Conservation (phyloP, 2,888 invertebrate species). For the Lepidocyrtinus sp. region DNA sequence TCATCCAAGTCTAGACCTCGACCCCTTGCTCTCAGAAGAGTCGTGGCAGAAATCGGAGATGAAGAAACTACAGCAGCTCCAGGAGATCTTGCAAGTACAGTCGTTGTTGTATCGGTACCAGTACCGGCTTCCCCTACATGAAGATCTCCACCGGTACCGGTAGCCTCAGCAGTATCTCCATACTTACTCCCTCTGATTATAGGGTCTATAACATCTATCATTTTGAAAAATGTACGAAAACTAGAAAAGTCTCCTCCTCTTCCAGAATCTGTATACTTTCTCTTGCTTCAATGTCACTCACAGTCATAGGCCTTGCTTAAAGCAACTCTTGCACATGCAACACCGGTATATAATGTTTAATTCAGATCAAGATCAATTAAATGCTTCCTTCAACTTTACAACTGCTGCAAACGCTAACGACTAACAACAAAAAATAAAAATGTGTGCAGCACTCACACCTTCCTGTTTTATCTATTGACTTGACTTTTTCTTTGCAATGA, state of each 20-base stretch:
- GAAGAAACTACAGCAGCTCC: neutral
- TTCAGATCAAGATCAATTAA: too few relatives aligned
- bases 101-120: neutral
- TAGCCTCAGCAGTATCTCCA: slow-evolving; percentile 26
- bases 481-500: too few relatives aligned
- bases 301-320: too few relatives aligned
- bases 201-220: slow-evolving; percentile 51
- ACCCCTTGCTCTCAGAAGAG: slow-evolving; percentile 21
- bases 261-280: too few relatives aligned
- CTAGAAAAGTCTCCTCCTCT: neutral
- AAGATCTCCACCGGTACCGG: neutral
- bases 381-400: too few relatives aligned
- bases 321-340: too few relatives aligned
- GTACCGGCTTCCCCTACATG: neutral
- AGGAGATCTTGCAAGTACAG: neutral
- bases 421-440: too few relatives aligned
- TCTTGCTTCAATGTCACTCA: neutral
- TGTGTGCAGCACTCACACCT: too few relatives aligned
- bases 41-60: neutral
- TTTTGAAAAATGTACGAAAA: neutral
- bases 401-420: too few relatives aligned
- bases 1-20: neutral
- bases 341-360: too few relatives aligned
- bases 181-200: slow-evolving; percentile 35
- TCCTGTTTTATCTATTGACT: too few relatives aligned